Percentiles rank a stretch among this genome's conserved stretches.
phyloP scores from a whole-genome alignment of 2,888 invertebrate species.

The Craniophora ligustri region DNA sequence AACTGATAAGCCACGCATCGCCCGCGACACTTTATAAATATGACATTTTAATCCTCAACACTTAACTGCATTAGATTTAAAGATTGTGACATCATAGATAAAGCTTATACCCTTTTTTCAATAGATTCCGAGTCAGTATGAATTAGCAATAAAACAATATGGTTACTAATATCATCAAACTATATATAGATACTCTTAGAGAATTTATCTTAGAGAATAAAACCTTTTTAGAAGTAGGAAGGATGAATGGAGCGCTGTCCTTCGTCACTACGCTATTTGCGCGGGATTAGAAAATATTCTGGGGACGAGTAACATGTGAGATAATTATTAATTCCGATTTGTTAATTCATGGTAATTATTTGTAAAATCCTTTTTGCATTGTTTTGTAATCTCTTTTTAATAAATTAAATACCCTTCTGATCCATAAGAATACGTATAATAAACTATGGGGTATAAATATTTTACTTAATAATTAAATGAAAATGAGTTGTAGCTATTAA shows the following conservation, averaged over 20 bases:
- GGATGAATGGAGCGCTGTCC: too few species aligned
- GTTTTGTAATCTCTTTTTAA: too few species aligned
- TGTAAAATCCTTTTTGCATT: too few species aligned
- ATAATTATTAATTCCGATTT: too few species aligned
- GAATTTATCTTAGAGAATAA: too few species aligned
- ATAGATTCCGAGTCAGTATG: background rate
- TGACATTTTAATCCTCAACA: conserved; percentile 42
- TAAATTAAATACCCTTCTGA: too few species aligned
- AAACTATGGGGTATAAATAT: conserved; percentile 17
- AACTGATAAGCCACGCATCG: conserved; percentile 45
- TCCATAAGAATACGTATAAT: background rate
- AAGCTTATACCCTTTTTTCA: background rate
- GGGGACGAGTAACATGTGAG: too few species aligned
- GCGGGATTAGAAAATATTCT: too few species aligned
- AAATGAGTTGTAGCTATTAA: conserved; percentile 4
- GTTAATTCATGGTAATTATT: too few species aligned
- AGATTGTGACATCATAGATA: conserved; percentile 10
- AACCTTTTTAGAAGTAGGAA: too few species aligned
- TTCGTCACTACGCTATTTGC: too few species aligned
- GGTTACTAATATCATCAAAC: conserved; percentile 2
- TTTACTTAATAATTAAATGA: conserved; percentile 30
- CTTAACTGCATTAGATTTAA: conserved; percentile 34
- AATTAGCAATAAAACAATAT: conserved; percentile 19
- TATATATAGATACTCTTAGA: too few species aligned
- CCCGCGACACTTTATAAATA: conserved; percentile 18